phyloP scores from a whole-genome alignment of 2,797 vertebrate genomes.

The Rhinatrema bivittatum region DNA sequence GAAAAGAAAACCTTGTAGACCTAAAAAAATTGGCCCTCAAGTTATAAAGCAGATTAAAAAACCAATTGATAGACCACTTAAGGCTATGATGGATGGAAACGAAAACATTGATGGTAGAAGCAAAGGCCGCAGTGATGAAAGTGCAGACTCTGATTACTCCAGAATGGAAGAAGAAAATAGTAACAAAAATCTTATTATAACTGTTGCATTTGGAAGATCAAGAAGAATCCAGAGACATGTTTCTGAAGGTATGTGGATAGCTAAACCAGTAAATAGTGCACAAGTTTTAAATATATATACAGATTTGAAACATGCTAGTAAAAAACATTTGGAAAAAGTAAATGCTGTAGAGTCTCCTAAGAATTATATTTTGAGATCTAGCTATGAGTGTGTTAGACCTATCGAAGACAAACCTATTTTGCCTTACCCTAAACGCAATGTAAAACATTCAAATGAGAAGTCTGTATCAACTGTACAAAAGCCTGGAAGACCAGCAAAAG shows the following conservation, averaged over 20 bases:
- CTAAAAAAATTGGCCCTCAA: slow-evolving; percentile 84
- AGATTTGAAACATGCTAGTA: slow-evolving; percentile 21
- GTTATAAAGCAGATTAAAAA: slow-evolving; percentile 80
- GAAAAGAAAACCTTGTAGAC: slow-evolving; percentile 85
- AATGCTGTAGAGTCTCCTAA: slow-evolving; percentile 30
- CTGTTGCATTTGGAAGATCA: slow-evolving; percentile 83
- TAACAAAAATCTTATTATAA: slow-evolving; percentile 84
- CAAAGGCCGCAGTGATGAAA: slow-evolving; percentile 33
- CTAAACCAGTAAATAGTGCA: slow-evolving; percentile 43
- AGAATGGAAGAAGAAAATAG: slow-evolving; percentile 39
- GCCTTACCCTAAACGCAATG: slow-evolving; percentile 59
- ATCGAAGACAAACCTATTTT: slow-evolving; percentile 58
- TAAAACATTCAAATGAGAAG: slow-evolving; percentile 63
- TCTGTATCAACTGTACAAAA: slow-evolving; percentile 66
- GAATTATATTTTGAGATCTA: slow-evolving; percentile 30
- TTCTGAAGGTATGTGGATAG: slow-evolving; percentile 65
- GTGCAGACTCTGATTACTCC: slow-evolving; percentile 20
- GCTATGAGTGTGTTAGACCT: slow-evolving; percentile 63
- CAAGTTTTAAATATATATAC: slow-evolving; percentile 21
- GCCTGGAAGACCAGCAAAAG: slow-evolving; percentile 86
- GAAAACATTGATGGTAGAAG: slow-evolving; percentile 25
- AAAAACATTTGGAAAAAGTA: slow-evolving; percentile 20
- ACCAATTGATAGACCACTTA: slow-evolving; percentile 86
- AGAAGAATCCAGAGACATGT: slow-evolving; percentile 81
- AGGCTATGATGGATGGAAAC: slow-evolving; percentile 56